Evolutionary conservation across 2,113 vertebrate genomes (phyloP), one percentile per base, ranked within the genome.

Genomic region (Castor canadensis): DNA sequence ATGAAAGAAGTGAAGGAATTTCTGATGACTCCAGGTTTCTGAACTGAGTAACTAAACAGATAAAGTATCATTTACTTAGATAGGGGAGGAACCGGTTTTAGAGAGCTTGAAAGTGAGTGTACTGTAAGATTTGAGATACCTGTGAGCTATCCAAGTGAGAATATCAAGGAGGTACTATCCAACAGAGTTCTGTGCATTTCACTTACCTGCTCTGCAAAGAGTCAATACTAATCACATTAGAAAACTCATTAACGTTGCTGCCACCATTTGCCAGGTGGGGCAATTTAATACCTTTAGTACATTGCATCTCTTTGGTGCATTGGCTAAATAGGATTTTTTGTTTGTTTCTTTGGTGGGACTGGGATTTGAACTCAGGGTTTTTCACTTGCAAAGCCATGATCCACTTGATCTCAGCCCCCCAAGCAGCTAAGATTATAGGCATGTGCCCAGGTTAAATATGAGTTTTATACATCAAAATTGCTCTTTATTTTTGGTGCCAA

Each of bases 161-260:
- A 24, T 52, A 16, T 73, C 17, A 49, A 20, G 9, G 45, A 10
- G 6, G n/a, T 3, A 6, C 3, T 24, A 5, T 1, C 16, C 7
- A 5, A 7, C 19, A 8, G 11, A 9, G 3, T 26, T 83, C 49
- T 45, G 28, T 66, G 54, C 11, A 4, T 30, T 62, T 35, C 16
- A 6, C n/a, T 28, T 54, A 20, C 26, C 69, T 86, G 30, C 24
- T 52, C 43, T 40, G 22, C 38, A 49, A 4, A 0, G 40, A 43
- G 9, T 56, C 56, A 77, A 20, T 11, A n/a, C 9, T 56, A 30
- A 85, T 49, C 43, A 49, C 43, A 38, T 0, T 64, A 49, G 16
- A 60, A 67, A 76, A 28, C n/a, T 76, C 45, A 30, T 58, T 11
- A 85, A 81, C 71, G 62, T 52, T 71, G 43, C 28, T 2, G 16